Evolutionary conservation across 1,140 invertebrate species (phyloP), one percentile per base, ranked within the genome.

Genomic region (Drosophila funebris): DNA sequence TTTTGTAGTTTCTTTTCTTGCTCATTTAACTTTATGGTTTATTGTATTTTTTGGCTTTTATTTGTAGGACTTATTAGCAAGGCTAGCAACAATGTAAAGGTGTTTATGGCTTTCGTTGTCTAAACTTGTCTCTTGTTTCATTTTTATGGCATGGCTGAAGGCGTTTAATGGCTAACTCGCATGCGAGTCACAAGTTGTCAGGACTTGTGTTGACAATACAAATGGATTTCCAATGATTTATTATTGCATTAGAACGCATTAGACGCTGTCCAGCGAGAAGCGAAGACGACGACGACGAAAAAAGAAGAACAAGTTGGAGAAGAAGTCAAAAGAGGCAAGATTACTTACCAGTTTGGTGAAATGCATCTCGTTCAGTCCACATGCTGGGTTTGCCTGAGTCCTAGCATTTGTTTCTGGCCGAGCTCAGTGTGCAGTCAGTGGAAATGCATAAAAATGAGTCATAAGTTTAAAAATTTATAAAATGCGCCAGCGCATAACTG

Each of bases 391-490:
- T 33, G n/a, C 7, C 1, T 33, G 18, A 36, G 11, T 18, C 37
- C 48, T 31, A 52, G 27, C 60, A 50, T 72, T 63, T 69, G 48
- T 70, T 70, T 63, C 69, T 61, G 44, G 44, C 44, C 53, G 41
- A 33, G 44, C 73, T 66, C 64, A 74, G 72, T 87, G 81, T 79
- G 78, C 81, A 87, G 85, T 75, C 81, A 78, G 78, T 82, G 82
- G 67, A 87, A 82, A 88, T 87, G 83, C 82, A 88, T 82, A 88
- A 88, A 87, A 87, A 81, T 88, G 78, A 87, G 71, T 73, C 83
- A 87, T 88, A 88, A 88, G 83, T 76, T 87, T 88, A 87, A 87
- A 87, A 87, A 87, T 87, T 87, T 87, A 87, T 87, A 87, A 82
- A 82, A 88, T 87, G 82, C 82, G 82, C 82, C 67, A 87, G 72